Evolutionary conservation across 2,888 invertebrate genomes (phyloP).

Genomic region (Sthenelais limicola): DNA sequence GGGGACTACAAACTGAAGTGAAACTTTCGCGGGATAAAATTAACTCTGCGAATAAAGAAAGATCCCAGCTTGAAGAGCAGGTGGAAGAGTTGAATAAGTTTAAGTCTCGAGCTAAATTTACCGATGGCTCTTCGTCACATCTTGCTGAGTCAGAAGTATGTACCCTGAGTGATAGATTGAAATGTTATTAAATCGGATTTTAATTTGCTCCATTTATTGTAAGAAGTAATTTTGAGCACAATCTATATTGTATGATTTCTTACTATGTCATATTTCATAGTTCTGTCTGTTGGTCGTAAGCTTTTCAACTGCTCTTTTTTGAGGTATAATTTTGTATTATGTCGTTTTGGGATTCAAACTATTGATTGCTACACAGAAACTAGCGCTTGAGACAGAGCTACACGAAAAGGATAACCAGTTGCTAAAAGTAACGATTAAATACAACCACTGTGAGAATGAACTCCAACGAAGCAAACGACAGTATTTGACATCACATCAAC

Average conservation of each 20-base stretch:
- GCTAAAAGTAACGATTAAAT: slow-evolving; percentile 53
- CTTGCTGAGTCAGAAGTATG: background rate
- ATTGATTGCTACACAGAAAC: slow-evolving; percentile 49
- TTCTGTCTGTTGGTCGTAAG: background rate
- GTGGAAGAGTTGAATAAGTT: background rate
- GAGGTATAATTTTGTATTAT: background rate
- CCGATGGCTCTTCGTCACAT: background rate
- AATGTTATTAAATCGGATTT: too few species aligned
- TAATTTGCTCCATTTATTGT: too few species aligned
- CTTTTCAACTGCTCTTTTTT: background rate
- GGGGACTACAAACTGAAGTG: slow-evolving; percentile 11
- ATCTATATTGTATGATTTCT: too few species aligned
- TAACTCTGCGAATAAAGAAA: background rate
- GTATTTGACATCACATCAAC: slow-evolving; percentile 58
- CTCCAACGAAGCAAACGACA: slow-evolving; percentile 58
- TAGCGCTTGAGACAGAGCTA: slow-evolving; percentile 56
- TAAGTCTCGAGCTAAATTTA: background rate
- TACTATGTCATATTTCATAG: background rate
- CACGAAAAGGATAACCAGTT: slow-evolving; percentile 58
- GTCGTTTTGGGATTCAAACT: background rate
- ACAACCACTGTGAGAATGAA: slow-evolving; percentile 56
- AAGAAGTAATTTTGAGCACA: too few species aligned
- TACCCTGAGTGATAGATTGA: slow-evolving; percentile 3
- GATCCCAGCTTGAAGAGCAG: background rate
- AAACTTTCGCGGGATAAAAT: slow-evolving; percentile 12